A percentile compares a stretch with the other conserved stretches of the same genome.
Conservation (phyloP, 92 coral and sea anemone genomes). For the Bergia puertoricense region DNA sequence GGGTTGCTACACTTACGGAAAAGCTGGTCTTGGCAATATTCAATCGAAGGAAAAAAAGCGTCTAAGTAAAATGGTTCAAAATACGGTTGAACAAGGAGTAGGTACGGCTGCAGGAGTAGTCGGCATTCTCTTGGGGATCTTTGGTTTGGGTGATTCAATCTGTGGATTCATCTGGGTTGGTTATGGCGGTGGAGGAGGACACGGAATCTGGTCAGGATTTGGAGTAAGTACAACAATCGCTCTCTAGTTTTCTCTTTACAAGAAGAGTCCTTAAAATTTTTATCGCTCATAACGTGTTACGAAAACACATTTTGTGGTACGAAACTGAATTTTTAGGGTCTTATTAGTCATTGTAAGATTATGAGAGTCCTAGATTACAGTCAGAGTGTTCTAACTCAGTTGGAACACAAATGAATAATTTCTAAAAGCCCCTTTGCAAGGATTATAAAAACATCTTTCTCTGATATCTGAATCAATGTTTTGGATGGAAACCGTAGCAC, state of each 20-base stretch:
- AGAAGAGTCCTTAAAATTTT: no score
- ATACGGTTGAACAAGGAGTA: slow-evolving; percentile 25
- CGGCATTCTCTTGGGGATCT: slow-evolving; percentile 32
- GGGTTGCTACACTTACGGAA: background rate
- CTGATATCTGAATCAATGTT: background rate
- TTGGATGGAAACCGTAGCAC: background rate
- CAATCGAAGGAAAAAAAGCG: background rate
- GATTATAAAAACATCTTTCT: no score
- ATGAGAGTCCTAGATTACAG: background rate
- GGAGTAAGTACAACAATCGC: slow-evolving; percentile 33
- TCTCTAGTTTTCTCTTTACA: background rate
- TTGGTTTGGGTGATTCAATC: slow-evolving; percentile 32
- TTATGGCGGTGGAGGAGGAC: slow-evolving; percentile 45
- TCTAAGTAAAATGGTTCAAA: slow-evolving; percentile 27
- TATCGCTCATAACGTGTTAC: background rate
- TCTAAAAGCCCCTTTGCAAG: background rate
- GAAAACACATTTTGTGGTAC: background rate
- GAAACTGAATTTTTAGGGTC: no score
- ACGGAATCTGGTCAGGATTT: slow-evolving; percentile 58
- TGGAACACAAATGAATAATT: background rate
- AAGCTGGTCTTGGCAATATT: background rate
- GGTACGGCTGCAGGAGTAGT: slow-evolving; percentile 43
- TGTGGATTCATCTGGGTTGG: slow-evolving; percentile 55
- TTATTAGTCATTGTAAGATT: no score
- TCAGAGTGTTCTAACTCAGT: no score